Base-by-base conservation (phyloP, 2,888 invertebrate species). In the Pheosia gnoma region DNA sequence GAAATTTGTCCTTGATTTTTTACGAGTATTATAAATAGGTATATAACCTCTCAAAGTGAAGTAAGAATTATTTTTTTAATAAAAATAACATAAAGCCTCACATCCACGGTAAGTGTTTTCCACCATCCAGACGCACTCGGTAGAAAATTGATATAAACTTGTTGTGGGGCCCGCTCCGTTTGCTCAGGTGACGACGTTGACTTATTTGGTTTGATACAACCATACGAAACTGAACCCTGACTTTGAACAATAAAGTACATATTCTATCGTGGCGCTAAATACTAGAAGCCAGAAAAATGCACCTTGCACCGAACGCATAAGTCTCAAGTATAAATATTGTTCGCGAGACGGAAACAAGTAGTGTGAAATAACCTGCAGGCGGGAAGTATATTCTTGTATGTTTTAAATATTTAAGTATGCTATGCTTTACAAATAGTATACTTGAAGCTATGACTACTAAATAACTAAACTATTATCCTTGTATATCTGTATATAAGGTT, bases 91-190 rank as follows among this genome's bases (percentile, higher is more conserved):
- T 80, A 82, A 82, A 83, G 72, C 74, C 70, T 78, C 80, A 82
- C 81, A 83, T 82, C 79, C 75, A 81, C 73, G 75, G 78, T 81
- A 88, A 90, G 86, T 90, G 89, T 90, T 90, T 90, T 87, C 80
- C 84, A 77, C 87, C 82, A 85, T 83, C 84, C 89, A 90, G 90
- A 90, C 87, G 89, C 91, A 91, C 88, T 89, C 86, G 80, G 87
- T 82, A 84, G 92, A 92, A 92, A 93, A 93, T 92, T 93, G 90
- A 91, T 89, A 91, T 88, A 92, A 93, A 92, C 90, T 88, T 90
- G 87, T 90, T 89, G 87, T 87, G 87, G 87, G 84, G 78, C 78
- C 71, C 81, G 82, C 84, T 82, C 82, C 82, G 88, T 87, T 90
- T 88, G 84, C 82, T 82, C 89, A 89, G 89, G 86, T 88, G 90